Evolutionary conservation across 2,113 vertebrate species (phyloP).

Genomic region (Platycercus adscitus): DNA sequence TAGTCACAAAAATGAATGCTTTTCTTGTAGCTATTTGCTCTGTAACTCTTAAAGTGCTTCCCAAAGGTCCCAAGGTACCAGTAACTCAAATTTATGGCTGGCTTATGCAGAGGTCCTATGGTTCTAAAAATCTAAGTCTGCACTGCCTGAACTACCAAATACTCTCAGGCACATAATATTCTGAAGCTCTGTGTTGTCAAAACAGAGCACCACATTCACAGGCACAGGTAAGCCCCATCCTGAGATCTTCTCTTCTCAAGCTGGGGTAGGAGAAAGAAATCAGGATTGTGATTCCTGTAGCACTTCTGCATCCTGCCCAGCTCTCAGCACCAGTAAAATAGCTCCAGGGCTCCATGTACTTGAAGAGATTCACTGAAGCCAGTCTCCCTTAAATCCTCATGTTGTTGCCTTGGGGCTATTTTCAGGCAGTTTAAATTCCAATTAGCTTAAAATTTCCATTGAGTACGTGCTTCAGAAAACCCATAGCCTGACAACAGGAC

Average conservation of each 20-base stretch:
- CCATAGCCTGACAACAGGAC: neutral
- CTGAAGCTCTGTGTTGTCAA: neutral
- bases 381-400: neutral
- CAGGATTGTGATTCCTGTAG: neutral
- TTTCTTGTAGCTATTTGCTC: neutral
- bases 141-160: neutral
- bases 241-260: neutral
- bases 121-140: neutral
- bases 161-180: neutral
- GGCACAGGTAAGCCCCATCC: neutral
- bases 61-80: neutral
- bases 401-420: neutral
- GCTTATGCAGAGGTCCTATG: neutral
- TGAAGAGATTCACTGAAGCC: neutral
- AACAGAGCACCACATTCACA: neutral
- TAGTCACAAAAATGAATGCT: neutral
- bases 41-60: neutral
- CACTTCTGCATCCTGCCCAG: neutral
- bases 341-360: neutral
- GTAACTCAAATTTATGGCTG: neutral
- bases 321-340: neutral
- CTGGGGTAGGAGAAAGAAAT: neutral
- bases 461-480: neutral
- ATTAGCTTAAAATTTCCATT: neutral
- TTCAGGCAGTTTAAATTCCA: constrained; percentile 11